Conservation (phyloP, 2,888 invertebrate genomes). For the Elmis aenea region DNA sequence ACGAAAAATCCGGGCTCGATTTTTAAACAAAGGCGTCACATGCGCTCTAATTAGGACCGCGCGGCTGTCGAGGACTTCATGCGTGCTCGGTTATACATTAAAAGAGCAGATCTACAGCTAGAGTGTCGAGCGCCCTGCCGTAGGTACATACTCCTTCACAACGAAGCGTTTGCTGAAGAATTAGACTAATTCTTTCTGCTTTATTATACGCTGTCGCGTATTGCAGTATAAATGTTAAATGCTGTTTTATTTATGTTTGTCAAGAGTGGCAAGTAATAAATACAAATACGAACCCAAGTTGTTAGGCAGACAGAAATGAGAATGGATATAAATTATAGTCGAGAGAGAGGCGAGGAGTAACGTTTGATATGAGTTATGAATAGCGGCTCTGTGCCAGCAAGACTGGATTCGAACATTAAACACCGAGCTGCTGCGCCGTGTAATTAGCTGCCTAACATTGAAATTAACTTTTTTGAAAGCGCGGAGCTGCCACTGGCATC, state of each 20-base stretch:
- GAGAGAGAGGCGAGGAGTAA: too few species aligned
- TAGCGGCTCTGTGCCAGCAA: slow-evolving; percentile 11
- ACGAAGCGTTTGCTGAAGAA: too few species aligned
- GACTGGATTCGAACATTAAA: slow-evolving; percentile 18
- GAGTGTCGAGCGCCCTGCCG: slow-evolving; percentile 11
- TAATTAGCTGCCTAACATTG: slow-evolving; percentile 30
- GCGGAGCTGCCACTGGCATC: slow-evolving; percentile 23
- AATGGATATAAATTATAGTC: too few species aligned
- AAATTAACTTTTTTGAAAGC: slow-evolving; percentile 25
- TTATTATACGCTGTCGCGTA: too few species aligned
- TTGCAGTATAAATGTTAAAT: too few species aligned
- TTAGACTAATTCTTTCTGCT: too few species aligned
- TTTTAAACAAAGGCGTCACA: slow-evolving; percentile 21
- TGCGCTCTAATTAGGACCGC: slow-evolving; percentile 22
- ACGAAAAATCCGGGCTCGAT: slow-evolving; percentile 23
- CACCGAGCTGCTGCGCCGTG: slow-evolving; percentile 19
- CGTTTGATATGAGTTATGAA: slow-evolving; percentile 15
- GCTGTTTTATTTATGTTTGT: too few species aligned
- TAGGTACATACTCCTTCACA: too few species aligned
- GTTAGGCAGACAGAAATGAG: too few species aligned
- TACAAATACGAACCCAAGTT: too few species aligned
- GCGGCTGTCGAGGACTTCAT: slow-evolving; percentile 15
- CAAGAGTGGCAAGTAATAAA: too few species aligned
- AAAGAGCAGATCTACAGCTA: slow-evolving; percentile 16
- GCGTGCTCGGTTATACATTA: slow-evolving; percentile 19